Evolutionary conservation across 2,888 invertebrate species (phyloP), one percentile per base, ranked within the genome.

Genomic region (Dasysyrphus albostriatus): DNA sequence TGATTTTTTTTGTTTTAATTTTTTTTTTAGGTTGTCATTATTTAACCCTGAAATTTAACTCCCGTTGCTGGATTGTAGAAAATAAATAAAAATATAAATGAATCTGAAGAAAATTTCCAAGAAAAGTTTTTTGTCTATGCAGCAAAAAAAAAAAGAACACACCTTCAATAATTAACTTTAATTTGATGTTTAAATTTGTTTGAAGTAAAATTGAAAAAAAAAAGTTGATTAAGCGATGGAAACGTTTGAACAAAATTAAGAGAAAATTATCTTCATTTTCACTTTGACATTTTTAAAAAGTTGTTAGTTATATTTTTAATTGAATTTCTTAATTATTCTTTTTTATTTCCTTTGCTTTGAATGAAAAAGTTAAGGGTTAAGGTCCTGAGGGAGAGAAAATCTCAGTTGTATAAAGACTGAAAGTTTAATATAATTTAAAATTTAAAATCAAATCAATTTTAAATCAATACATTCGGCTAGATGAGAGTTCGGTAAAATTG

Each of bases 151-250:
- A 7, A 59, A n/a, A 7, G 7, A 7, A 37, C 37, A 9, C 32
- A 59, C 24, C 24, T 24, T 24, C 24, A 24, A 44, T 44, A 63
- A 63, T 63, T 63, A 32, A 29, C 29, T 44, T 44, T 32, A 44
- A 63, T 63, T 63, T 29, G 47, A 47, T 47, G 9, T 47, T 47
- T 47, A 16, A 65, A 63, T 63, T 44, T 44, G 59, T 63, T 44
- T 44, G 44, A 44, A 65, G 44, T 7, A 7, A 65, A 32, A 16
- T n/a, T 10, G 10, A 32, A 61, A 39, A 42, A 37, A 37, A 9
- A 29, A 63, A 32, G n/a, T 47, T 65, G 7, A 65, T 65, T 34
- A 32, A 3, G 12, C 3, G 47, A 6, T 16, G 10, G n/a, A n/a
- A 63, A 32, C 16, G n/a, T 44, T 44, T 29, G 42, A 65, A 29